Percentiles rank a stretch among this genome's conserved stretches.
These are phyloP conservation scores for Rhynchonycteris naso DNA, from an alignment of 2,797 vertebrate genomes.

Conservation along the genomic window DNA sequence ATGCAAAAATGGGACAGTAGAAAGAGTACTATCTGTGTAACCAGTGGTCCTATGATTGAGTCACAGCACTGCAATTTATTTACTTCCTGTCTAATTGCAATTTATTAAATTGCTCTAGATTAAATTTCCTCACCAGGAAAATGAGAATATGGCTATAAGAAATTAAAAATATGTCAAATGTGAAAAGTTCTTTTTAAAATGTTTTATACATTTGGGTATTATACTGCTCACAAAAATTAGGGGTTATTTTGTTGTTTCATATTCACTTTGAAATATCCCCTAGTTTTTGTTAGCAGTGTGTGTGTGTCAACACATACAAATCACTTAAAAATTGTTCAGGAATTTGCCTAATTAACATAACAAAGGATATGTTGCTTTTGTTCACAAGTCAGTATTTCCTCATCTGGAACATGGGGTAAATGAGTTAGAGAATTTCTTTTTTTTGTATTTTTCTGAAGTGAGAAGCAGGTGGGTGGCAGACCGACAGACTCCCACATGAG, in stretches of 20 bases:
- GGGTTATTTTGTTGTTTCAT: no score
- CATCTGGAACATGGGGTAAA: not conserved
- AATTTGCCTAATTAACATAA: not conserved
- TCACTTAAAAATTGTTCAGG: not conserved
- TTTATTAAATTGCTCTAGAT: conserved; percentile 1
- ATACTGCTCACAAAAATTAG: no score
- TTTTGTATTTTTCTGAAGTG: no score
- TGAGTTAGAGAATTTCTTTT: not conserved
- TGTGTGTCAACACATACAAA: not conserved
- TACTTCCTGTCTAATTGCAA: not conserved
- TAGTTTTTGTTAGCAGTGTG: not conserved
- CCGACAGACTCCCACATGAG: no score
- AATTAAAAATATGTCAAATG: not conserved
- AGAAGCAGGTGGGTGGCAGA: no score
- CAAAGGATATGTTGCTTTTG: not conserved
- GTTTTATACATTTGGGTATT: not conserved
- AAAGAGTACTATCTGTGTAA: not conserved
- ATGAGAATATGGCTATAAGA: not conserved
- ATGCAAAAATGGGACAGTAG: not conserved
- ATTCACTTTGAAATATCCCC: no score
- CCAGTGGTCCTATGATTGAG: not conserved
- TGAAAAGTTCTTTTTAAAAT: not conserved
- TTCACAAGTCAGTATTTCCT: not conserved
- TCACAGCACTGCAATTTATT: not conserved
- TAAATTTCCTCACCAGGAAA: not conserved